Base-by-base conservation (phyloP, 2,113 vertebrate genomes). In the Apteryx mantelli region DNA sequence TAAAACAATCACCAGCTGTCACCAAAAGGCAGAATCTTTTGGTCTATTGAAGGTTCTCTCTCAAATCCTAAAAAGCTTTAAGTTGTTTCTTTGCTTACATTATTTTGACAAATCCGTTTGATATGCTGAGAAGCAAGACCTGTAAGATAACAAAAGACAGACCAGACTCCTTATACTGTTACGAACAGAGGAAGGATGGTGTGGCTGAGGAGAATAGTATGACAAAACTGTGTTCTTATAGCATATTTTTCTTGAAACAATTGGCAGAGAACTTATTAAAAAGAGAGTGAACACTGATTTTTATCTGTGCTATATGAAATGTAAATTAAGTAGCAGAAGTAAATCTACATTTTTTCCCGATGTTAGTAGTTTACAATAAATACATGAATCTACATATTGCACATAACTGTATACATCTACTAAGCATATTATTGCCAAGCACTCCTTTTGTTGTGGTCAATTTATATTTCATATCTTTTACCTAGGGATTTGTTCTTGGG, bases 381-480 rank as follows among this genome's bases (percentile, higher is more conserved):
- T 44, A 18, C 13, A n/a, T 32, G 19, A 55, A 70, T 79, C 30
- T 85, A 25, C 32, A 53, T 50, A 21, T 40, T 94, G 24, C 26
- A 19, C 36, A 90, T 83, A 87, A 58, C 5, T 70, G 12, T 71
- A 84, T 63, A 55, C 32, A 92, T 48, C 19, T 60, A 60, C 48
- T 63, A 13, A 82, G 25, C 38, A 52, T 91, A 86, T 86, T 93
- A 66, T 42, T 91, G 26, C 38, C 73, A 66, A 76, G 63, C 24
- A 78, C 34, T 96, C 36, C 44, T 97, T 95, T 90, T 68, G n/a
- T 69, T 96, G 78, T 90, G 90, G 96, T 97, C 96, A 96, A 98
- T 98, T 97, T 97, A 94, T 98, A 97, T 97, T 98, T 98, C 88
- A 84, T 91, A 95, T 93, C 55, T 94, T 97, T 97, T 97, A 97